Evolutionary conservation across 2,888 invertebrate species (phyloP), one percentile per base, ranked within the genome.

Genomic region (Metacarcinus magister): DNA sequence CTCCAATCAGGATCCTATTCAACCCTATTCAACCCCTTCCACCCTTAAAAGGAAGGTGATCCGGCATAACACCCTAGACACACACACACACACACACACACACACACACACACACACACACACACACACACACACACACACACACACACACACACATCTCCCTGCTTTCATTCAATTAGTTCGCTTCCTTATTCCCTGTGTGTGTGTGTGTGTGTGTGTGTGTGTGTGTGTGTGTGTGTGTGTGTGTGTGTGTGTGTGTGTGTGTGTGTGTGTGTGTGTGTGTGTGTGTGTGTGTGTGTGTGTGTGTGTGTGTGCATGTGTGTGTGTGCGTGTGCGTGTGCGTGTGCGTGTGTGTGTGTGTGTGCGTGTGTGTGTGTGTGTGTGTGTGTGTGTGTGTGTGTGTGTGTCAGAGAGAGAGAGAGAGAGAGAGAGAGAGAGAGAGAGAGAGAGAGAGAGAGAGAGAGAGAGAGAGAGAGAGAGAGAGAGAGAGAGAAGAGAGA

Each of bases 61-160:
- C 67, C 67, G 67, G 67, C 67, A 67, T 19, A 67, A 67, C 67
- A 67, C 23, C 67, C 10, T 4, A 67, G 4, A 67, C 67, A 67
- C 67, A 67, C 67, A 67, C 67, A 67, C 67, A 67, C 67, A 67
- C 67, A 67, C 67, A 67, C 67, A 67, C 67, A 67, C 67, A 67
- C 67, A 67, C 67, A 67, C 67, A 54, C 67, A 67, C 67, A 67
- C 67, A 67, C 67, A 67, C 67, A 67, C 67, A 67, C 67, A 67
- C 67, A 67, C 82, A 82, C 82, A 32, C 82, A 32, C 28, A 82
- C 32, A 82, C 82, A 28, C 32, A 32, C 82, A 82, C 82, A 82
- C 82, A 82, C 82, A 82, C 82, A 82, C 82, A 82, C 82, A 82
- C 82, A 82, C 82, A 82, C 82, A 54, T 54, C 54, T 54, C 54